These are phyloP conservation scores for Pampusana beccarii DNA, from an alignment of 2,113 vertebrate genomes.

Conservation along the genomic window DNA sequence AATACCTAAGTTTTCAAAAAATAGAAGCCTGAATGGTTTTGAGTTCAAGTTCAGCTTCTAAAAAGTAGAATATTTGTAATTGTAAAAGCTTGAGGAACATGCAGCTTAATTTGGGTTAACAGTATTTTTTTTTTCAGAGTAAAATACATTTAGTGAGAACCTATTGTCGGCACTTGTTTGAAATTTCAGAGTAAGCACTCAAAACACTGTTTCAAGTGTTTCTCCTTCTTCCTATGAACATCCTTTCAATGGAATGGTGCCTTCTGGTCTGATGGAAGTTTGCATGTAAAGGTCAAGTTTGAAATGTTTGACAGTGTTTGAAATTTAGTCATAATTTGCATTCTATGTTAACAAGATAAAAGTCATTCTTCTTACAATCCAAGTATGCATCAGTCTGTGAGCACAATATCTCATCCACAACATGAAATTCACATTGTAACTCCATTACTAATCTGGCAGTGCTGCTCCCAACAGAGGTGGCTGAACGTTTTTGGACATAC, in stretches of 20 bases:
- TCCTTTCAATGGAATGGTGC: background rate
- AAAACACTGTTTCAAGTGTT: background rate
- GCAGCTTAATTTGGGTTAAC: background rate
- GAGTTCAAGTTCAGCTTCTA: background rate
- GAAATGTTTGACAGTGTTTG: background rate
- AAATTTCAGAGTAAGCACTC: background rate
- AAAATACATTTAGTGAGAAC: background rate
- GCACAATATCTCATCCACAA: background rate
- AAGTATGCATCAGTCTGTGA: background rate
- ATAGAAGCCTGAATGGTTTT: background rate
- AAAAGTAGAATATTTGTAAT: background rate
- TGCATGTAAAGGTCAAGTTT: conserved; percentile 2
- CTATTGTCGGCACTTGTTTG: rapidly evolving
- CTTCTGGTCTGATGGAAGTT: background rate
- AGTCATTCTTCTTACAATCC: background rate
- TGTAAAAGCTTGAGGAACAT: background rate
- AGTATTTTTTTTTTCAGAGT: background rate
- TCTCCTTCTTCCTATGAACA: background rate
- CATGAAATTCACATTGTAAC: background rate
- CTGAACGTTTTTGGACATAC: background rate
- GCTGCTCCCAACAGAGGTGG: background rate
- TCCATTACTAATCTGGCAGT: background rate
- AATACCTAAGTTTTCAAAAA: background rate
- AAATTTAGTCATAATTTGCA: background rate
- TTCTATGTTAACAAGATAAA: background rate